Base-by-base conservation (phyloP, 2,888 invertebrate genomes). In the Drosophila subsilvestris region DNA sequence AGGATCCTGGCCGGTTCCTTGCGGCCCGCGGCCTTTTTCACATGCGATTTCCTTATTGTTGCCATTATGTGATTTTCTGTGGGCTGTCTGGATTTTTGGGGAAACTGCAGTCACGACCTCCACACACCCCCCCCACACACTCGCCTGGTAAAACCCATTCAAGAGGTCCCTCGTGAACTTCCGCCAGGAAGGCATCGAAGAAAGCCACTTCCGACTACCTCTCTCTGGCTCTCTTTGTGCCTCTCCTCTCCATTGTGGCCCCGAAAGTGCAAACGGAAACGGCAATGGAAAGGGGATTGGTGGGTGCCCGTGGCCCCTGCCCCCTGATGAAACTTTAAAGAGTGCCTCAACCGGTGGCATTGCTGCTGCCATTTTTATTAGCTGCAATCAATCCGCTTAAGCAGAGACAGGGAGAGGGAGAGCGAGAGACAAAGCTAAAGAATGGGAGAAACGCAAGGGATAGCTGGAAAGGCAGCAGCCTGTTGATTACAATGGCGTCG, bases 21-120 rank as follows among this genome's bases (percentile, higher is more conserved):
- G 25, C 45, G 49, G 60, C 63, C 62, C 57, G 73, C 70, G 75
- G 70, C 69, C 63, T 73, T 12, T 37, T 75, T 84, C 87, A 80
- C 76, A 80, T 88, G 76, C 85, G 87, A 88, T 88, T 83, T 88
- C 87, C 83, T 83, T 88, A 84, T 78, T 80, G 81, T 71, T 71
- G 75, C 63, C 74, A 62, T 78, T 84, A 80, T 80, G 68, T 73
- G 87, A 84, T 74, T 86, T 88, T 70, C 70, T 67, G 72, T 56
- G 10, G 66, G 56, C 14, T 6, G 25, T 12, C 32, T 4, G 32
- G 32, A 12, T 12, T 32, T 32, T 5, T 32, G 37, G 7, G 7
- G 61, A 73, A 79, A 76, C 74, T 82, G 82, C 76, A 76, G 37
- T 48, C 58, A 32, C 54, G 37, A 1, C 22, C 22, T 22, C 22